Base-by-base conservation (phyloP, 2,888 invertebrate genomes). In the Chymomyza procnemis region DNA sequence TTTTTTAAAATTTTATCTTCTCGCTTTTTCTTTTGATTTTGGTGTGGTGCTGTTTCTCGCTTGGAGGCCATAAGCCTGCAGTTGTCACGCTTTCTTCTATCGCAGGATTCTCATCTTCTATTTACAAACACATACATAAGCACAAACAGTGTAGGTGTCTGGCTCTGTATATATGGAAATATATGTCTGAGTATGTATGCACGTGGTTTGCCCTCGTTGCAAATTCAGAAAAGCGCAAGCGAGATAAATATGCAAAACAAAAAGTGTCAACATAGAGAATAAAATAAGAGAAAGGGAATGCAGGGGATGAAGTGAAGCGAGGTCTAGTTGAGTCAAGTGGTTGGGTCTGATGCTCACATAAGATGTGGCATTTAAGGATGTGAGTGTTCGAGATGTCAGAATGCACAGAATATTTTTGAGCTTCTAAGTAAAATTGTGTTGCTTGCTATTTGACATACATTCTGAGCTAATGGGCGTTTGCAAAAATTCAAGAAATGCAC, bases 191-290 rank as follows among this genome's bases (percentile, higher is more conserved):
- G 67, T 59, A 46, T n/a, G n/a, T n/a, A n/a, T 50, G 22, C 66
- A 65, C 74, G 64, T 55, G 66, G 72, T 61, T 78, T 85, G 81
- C 74, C 81, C 81, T 81, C 85, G 75, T 78, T 85, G 85, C 58
- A 64, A 83, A 81, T 84, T 77, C 73, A 79, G 72, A 72, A 83
- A 74, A 83, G 80, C 71, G 74, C 79, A 82, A 79, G 74, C 73
- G 67, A 75, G 70, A 78, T 75, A 75, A 78, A 73, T 70, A 47
- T 41, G 34, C 58, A 34, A 58, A 58, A 18, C 34, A 26, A 58
- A 58, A 58, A 52, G 64, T 56, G 50, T 57, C 41, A 63, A 41
- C n/a, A 21, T 2, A 60, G 46, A 60, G n/a, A 41, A 6, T 4
- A 19, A 34, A 19, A 34, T 18, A n/a, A 14, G 34, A 54, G 22